Base-by-base conservation (phyloP, 1,140 invertebrate species). In the Ips typographus region DNA sequence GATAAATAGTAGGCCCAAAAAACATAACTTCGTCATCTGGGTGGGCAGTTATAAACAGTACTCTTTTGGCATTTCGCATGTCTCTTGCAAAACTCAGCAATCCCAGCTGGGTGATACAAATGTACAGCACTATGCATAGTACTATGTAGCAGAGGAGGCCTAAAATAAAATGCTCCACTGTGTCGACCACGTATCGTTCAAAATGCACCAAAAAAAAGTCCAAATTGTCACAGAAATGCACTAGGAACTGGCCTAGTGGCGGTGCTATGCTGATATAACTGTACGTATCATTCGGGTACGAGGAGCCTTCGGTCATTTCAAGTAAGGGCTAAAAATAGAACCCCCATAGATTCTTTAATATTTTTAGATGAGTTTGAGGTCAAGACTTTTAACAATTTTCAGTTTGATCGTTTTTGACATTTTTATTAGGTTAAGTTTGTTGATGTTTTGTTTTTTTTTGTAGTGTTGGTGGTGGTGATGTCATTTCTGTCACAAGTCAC, bases 1-100 rank as follows among this genome's bases (percentile, higher is more conserved):
- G 87, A 69, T 94, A 84, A 68, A 98, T 89, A 37, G 94, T 88
- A 4, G 96, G 97, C 0, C 94, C 94, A 81, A 98, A 98, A 81
- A 99, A 99, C 96, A 98, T 98, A 71, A 93, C 94, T 80, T 99
- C 96, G 78, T 96, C 94, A 82, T 98, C 96, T 4, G 97, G 97
- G 85, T 99, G 97, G 38, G 96, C 95, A 7, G 87, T 93, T 0
- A 98, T 87, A 43, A 98, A 79, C 22, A 98, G 80, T 44, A 95
- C 85, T 74, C 91, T 81, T 71, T 82, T 82, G 39, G 83, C 78
- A 44, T 75, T 74, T 71, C 72, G 70, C 78, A 80, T 38, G 79
- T 79, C 55, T 80, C 78, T 22, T 77, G 81, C 70, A 69, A 77
- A 80, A 4, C 52, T 51, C 49, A 79, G 47, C 22, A 71, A 43